phyloP scores from a whole-genome alignment of 92 coral and sea anemone genomes.

The Porites cylindrica region DNA sequence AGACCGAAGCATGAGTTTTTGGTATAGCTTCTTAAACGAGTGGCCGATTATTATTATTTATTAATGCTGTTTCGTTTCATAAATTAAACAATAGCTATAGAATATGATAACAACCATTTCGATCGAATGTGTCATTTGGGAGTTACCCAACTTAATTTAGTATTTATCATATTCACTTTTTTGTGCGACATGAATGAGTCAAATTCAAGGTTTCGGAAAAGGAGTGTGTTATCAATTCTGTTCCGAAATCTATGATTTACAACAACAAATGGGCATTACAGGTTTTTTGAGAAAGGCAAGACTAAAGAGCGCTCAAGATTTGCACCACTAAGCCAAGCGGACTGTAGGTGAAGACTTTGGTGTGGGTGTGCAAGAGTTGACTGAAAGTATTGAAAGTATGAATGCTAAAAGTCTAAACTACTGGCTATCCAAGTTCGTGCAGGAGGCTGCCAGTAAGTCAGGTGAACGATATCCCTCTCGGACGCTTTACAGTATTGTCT shows the following conservation, averaged over 20 bases:
- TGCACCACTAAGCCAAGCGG: slow-evolving; percentile 11
- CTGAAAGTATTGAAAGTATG: slow-evolving; percentile 16
- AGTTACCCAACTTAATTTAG: slow-evolving; percentile 7
- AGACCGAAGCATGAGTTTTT: slow-evolving; percentile 4
- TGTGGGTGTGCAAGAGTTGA: slow-evolving; percentile 11
- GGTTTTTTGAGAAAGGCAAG: no score
- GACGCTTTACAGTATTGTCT: no score
- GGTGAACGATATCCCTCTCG: slow-evolving; percentile 19
- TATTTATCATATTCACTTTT: slow-evolving; percentile 3
- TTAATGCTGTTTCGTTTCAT: no score
- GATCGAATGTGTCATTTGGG: slow-evolving; percentile 4
- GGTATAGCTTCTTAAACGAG: slow-evolving; percentile 23
- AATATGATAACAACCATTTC: background rate
- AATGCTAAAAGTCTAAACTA: slow-evolving; percentile 12
- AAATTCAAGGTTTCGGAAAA: no score
- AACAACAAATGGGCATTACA: no score
- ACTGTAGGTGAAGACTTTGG: slow-evolving; percentile 14
- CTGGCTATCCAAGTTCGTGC: slow-evolving; percentile 29
- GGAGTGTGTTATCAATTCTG: no score
- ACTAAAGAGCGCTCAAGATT: background rate
- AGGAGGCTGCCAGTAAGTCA: slow-evolving; percentile 31
- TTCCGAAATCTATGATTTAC: no score
- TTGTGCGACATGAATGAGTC: no score
- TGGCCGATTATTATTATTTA: no score
- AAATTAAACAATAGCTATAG: no score